Evolutionary conservation across 2,888 invertebrate species (phyloP).

Genomic region (Dilophus febrilis): DNA sequence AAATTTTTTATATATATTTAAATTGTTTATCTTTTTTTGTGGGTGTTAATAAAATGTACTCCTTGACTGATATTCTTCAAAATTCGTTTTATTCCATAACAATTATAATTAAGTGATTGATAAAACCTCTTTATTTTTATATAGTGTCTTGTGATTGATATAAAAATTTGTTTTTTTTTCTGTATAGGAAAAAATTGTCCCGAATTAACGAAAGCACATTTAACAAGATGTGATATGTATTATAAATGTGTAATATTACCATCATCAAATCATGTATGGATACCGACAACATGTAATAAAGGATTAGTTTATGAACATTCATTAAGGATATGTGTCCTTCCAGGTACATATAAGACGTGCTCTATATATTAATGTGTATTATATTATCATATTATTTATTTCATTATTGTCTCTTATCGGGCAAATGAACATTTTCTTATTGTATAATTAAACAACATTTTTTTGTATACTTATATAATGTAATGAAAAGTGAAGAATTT

Average conservation of each 20-base stretch:
- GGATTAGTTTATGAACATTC: slow-evolving; percentile 26
- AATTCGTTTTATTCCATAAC: no score
- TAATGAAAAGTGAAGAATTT: no score
- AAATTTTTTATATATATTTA: no score
- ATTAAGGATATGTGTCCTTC: slow-evolving; percentile 25
- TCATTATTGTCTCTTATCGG: no score
- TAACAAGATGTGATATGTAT: slow-evolving; percentile 26
- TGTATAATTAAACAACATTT: no score
- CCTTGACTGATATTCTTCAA: no score
- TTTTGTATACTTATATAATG: no score
- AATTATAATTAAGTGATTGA: no score
- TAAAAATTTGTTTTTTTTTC: slow-evolving; percentile 1
- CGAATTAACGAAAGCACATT: slow-evolving; percentile 23
- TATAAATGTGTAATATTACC: slow-evolving; percentile 24
- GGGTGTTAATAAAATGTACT: no score
- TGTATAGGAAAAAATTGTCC: slow-evolving; percentile 25
- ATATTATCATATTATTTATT: no score
- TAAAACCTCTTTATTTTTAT: not conserved
- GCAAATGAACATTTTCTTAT: no score
- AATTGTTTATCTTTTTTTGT: no score
- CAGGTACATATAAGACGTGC: slow-evolving; percentile 13
- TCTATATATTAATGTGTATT: not conserved
- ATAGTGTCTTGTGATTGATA: not conserved
- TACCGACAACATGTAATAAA: slow-evolving; percentile 23
- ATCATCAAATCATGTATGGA: slow-evolving; percentile 23